Evolutionary conservation across 2,113 vertebrate genomes (phyloP).

Genomic region (Sinocyclocheilus rhinocerous): DNA sequence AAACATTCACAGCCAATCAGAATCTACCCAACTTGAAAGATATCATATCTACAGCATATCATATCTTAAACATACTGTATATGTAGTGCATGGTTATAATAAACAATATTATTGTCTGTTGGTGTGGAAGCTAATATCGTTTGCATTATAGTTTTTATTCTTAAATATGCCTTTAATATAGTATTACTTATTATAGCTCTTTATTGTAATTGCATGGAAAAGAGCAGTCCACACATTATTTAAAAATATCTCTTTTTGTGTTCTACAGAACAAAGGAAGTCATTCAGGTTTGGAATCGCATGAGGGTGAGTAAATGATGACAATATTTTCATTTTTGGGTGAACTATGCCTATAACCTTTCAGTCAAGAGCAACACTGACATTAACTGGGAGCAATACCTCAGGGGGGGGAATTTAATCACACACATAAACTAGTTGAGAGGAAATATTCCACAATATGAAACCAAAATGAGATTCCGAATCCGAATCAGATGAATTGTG

Average conservation of each 20-base stretch:
- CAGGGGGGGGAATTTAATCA: not conserved
- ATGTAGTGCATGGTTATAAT: not conserved
- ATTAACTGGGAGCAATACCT: not conserved
- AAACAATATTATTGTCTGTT: not conserved
- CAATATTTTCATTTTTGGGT: not conserved
- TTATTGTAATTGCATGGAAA: not conserved
- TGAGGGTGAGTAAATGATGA: not conserved
- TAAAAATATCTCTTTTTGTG: not conserved
- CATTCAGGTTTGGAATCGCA: not conserved
- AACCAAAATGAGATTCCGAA: conserved; percentile 1
- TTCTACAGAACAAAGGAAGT: not conserved
- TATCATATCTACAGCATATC: too few species aligned
- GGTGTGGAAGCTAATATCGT: too few species aligned
- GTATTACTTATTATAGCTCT: not conserved
- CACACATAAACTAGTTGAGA: not conserved
- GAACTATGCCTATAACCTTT: not conserved
- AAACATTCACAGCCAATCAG: too few species aligned
- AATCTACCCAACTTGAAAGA: too few species aligned
- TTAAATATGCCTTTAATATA: too few species aligned
- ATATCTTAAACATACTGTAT: too few species aligned
- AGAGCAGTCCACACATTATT: not conserved
- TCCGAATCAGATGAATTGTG: not conserved
- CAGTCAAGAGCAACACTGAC: not conserved
- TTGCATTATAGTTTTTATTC: too few species aligned
- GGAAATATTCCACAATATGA: not conserved